A percentile compares a stretch with the other conserved stretches of the same genome.
These are phyloP conservation scores for cattle (Bos taurus) DNA, from an alignment of 2,113 vertebrate species.

Conservation along the genomic window DNA sequence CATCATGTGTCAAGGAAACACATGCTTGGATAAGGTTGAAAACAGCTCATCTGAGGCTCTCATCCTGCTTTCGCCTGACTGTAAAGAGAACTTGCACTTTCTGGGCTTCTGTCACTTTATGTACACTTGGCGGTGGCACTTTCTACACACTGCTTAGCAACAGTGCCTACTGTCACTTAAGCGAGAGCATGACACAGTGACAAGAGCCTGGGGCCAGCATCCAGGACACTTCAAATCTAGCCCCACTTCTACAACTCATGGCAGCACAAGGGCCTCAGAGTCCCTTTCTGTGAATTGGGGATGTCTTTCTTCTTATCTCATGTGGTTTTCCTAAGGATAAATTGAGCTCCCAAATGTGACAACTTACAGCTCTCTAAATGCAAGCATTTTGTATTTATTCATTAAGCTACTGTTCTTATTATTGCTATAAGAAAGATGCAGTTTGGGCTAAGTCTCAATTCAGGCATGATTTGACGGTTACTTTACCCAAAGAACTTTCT, in stretches of 20 bases:
- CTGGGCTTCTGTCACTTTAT: not conserved
- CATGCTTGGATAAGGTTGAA: not conserved
- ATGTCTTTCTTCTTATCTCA: not conserved
- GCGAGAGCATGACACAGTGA: not conserved
- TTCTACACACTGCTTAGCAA: not conserved
- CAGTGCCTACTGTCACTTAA: not conserved
- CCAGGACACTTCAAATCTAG: not conserved
- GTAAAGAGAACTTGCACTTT: not conserved
- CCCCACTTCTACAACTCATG: not conserved
- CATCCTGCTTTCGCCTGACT: not conserved
- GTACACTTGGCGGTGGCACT: not conserved
- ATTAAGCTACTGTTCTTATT: not conserved
- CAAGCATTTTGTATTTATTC: not conserved
- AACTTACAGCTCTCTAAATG: not conserved
- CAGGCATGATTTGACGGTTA: not conserved
- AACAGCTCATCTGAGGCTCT: not conserved
- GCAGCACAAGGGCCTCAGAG: not conserved
- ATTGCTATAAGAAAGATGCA: not conserved
- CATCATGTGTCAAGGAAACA: not conserved
- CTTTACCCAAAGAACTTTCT: not conserved
- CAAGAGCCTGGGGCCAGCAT: not conserved
- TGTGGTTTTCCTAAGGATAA: not conserved
- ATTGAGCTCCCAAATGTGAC: fast-evolving
- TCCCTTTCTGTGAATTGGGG: not conserved
- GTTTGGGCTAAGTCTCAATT: not conserved